Conservation (phyloP, 2,888 invertebrate genomes). For the Drosophila recens region DNA sequence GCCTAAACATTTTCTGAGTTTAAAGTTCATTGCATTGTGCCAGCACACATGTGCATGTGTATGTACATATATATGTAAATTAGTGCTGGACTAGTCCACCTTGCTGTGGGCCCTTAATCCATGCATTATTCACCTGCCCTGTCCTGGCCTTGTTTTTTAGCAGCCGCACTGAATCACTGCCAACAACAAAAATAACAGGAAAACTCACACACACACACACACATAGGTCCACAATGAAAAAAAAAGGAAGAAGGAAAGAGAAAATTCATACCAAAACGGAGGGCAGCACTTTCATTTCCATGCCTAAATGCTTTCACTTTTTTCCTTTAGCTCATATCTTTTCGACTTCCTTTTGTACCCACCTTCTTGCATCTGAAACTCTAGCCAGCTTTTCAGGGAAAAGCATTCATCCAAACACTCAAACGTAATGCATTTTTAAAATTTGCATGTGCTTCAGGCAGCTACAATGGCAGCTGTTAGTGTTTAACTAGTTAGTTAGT, state of each 20-base stretch:
- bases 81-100: slow-evolving; percentile 20
- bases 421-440: slow-evolving; percentile 74
- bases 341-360: neutral
- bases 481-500: slow-evolving; percentile 76
- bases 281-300: slow-evolving; percentile 61
- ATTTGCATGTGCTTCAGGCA: slow-evolving; percentile 67
- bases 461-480: slow-evolving; percentile 57
- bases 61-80: neutral
- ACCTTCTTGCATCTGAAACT: neutral
- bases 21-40: slow-evolving; percentile 70
- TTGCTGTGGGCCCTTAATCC: slow-evolving; percentile 32
- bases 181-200: slow-evolving; percentile 20
- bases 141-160: slow-evolving; percentile 56
- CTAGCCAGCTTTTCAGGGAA: slow-evolving; percentile 19
- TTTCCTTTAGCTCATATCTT: slow-evolving; percentile 34
- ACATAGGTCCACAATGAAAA: neutral
- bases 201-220: neutral
- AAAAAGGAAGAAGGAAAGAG: slow-evolving; percentile 11
- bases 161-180: slow-evolving; percentile 50
- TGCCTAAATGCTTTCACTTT: slow-evolving; percentile 62
- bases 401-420: slow-evolving; percentile 57
- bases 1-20: slow-evolving; percentile 47
- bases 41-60: slow-evolving; percentile 3
- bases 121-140: slow-evolving; percentile 45
- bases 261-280: slow-evolving; percentile 9